A percentile compares a stretch with the other conserved stretches of the same genome.
phyloP scores from a whole-genome alignment of 2,113 vertebrate species.

The Urocitellus parryii region DNA sequence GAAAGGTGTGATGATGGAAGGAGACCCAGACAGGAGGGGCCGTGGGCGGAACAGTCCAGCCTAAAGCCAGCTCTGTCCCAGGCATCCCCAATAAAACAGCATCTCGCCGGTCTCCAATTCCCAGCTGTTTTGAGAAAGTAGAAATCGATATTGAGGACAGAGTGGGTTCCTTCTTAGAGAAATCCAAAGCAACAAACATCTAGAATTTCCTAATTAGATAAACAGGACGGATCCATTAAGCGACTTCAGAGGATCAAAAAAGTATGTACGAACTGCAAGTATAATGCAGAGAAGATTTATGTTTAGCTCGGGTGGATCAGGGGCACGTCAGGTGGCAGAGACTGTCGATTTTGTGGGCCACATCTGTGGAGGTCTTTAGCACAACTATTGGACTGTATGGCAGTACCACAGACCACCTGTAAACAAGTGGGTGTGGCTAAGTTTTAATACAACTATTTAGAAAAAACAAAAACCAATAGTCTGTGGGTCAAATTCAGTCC shows the following conservation, averaged over 20 bases:
- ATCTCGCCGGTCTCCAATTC: neutral
- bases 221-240: constrained; percentile 17
- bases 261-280: neutral
- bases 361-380: neutral
- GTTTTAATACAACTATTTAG: neutral
- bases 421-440: neutral
- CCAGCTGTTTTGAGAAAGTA: constrained; percentile 44
- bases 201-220: constrained; percentile 23
- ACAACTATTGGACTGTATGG: neutral
- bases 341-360: neutral
- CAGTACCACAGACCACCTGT: no score
- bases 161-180: constrained; percentile 50
- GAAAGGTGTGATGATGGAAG: neutral
- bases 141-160: neutral
- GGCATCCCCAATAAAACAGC: neutral
- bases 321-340: neutral
- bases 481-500: neutral
- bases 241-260: constrained; percentile 57
- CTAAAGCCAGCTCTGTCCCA: neutral
- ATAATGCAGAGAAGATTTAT: neutral
- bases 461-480: neutral
- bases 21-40: neutral
- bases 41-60: neutral
- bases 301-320: neutral
- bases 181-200: constrained; percentile 45